Base-by-base conservation (phyloP, 2,113 vertebrate genomes). In the Ploceus nigricollis region DNA sequence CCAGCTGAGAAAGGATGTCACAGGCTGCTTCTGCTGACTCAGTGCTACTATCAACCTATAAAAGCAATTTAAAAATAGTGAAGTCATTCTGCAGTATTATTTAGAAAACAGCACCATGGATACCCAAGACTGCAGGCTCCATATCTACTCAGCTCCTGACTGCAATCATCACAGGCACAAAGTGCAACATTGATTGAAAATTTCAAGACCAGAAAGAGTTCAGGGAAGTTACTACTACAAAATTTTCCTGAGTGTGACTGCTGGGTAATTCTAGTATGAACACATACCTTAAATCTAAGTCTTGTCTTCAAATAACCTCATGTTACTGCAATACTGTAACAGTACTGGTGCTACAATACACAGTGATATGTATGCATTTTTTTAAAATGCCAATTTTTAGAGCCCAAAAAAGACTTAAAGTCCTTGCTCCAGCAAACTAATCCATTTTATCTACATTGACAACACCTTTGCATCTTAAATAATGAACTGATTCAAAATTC, bases 11-110 rank as follows among this genome's bases (percentile, higher is more conserved):
- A 94, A 99, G 98, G 72, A 99, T 98, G 93, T 98, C 95, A 97
- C 99, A 99, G 39, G 99, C 99, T 56, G 98, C 98, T 97, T 99
- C 99, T 89, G 98, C 99, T 93, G 99, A 99, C 66, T 99, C 98
- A 40, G 98, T 98, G 65, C 98, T 99, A 83, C 99, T 98, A 93
- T 99, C 99, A 88, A 99, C 98, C 99, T 99, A 57, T 15, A 95
- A 91, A 65, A 93, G 21, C 66, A 89, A 81, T 89, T 87, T 45
- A 19, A 92, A 89, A 89, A 44, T 7, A 66, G 48, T 17, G 0
- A 88, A 91, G 47, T 68, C 13, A 54, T 58, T 79, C 47, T 65
- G 39, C 28, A 71, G 40, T 65, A 47, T 14, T 58, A 51, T 45
- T 83, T 9, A 76, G 50, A 69, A 60, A 93, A 48, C 25, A 84